Evolutionary conservation across 2,797 vertebrate species (phyloP).

Genomic region (Danionella dracula): DNA sequence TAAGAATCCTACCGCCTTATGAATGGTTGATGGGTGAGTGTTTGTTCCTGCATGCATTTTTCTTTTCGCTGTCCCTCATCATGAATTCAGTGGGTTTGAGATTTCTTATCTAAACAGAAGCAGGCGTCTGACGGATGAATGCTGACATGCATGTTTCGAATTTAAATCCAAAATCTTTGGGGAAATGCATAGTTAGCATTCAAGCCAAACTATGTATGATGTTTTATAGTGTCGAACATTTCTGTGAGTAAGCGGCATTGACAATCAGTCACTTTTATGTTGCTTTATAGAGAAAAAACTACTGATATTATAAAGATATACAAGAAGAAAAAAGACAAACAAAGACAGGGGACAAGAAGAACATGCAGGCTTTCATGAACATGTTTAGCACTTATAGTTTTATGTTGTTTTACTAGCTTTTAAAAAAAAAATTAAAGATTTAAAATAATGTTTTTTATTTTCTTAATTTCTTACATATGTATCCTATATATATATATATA

Average conservation of each 20-base stretch:
- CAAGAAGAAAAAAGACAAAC: neutral
- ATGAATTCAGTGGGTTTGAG: slow-evolving; percentile 42
- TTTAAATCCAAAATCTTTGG: slow-evolving; percentile 40
- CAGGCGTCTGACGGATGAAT: slow-evolving; percentile 42
- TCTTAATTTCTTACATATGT: too few species aligned
- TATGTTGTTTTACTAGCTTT: too few species aligned
- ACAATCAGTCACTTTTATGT: slow-evolving; percentile 8
- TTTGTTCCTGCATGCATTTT: neutral
- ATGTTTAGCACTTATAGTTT: too few species aligned
- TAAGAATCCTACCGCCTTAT: slow-evolving; percentile 29
- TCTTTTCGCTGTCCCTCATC: slow-evolving; percentile 39
- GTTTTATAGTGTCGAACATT: slow-evolving; percentile 38
- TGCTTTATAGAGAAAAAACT: neutral
- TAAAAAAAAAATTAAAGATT: too few species aligned
- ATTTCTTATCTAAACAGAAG: slow-evolving; percentile 45
- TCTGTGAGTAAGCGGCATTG: neutral
- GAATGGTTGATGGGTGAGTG: slow-evolving; percentile 24
- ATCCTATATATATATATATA: too few species aligned
- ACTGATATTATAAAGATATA: neutral
- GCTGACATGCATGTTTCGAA: slow-evolving; percentile 41
- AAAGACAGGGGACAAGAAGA: neutral
- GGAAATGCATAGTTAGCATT: slow-evolving; percentile 30
- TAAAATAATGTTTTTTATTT: too few species aligned
- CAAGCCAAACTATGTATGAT: slow-evolving; percentile 34
- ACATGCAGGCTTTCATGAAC: neutral